Evolutionary conservation across 2,888 invertebrate species (phyloP).

Genomic region (Colostygia pectinataria): DNA sequence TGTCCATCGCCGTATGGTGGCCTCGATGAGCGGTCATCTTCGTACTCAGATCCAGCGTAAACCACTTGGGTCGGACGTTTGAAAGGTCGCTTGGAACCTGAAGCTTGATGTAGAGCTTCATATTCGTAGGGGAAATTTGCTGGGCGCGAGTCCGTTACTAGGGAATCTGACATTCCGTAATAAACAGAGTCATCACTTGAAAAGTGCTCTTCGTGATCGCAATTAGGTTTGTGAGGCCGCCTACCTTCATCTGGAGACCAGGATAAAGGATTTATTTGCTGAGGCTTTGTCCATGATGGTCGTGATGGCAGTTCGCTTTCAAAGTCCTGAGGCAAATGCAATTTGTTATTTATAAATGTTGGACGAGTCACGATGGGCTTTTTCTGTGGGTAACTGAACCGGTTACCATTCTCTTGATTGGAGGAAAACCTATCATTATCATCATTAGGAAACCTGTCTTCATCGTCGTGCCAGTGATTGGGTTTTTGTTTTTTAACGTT

Average conservation of each 20-base stretch:
- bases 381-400: conserved; percentile 61
- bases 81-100: conserved; percentile 57
- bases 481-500: conserved; percentile 81
- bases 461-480: conserved; percentile 69
- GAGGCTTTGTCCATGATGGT: conserved; percentile 67
- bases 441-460: conserved; percentile 51
- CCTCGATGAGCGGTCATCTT: conserved; percentile 63
- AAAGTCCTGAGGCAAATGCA: conserved; percentile 61
- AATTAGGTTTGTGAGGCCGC: conserved; percentile 70
- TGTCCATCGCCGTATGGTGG: conserved; percentile 88
- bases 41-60: conserved; percentile 74
- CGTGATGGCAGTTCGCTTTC: conserved; percentile 69
- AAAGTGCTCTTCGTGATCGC: conserved; percentile 63
- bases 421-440: conserved; percentile 43
- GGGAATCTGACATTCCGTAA: conserved; percentile 71
- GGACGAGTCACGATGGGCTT: conserved; percentile 62
- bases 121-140: conserved; percentile 76
- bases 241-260: conserved; percentile 73
- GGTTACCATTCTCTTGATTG: conserved; percentile 53
- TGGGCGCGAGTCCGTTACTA: conserved; percentile 76
- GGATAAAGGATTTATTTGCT: conserved; percentile 51
- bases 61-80: conserved; percentile 75
- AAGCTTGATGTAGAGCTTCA: conserved; percentile 67
- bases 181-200: conserved; percentile 59
- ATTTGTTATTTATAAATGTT: conserved; percentile 67